Conservation (phyloP, 1,140 invertebrate genomes). For the Agrilus planipennis region DNA sequence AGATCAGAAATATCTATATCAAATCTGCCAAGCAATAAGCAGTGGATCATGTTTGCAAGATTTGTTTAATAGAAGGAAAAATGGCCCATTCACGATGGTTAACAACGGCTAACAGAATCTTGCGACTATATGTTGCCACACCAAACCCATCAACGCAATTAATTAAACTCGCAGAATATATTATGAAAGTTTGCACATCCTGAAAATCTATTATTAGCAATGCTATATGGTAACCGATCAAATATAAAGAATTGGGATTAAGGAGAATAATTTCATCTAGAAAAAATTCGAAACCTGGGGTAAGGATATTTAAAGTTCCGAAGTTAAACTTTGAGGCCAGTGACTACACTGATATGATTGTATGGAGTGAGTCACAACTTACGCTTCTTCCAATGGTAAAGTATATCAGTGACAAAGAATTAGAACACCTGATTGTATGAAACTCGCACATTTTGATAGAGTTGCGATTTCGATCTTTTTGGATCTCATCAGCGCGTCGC, state of each 20-base stretch:
- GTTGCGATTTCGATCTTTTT: no score
- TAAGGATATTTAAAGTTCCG: constrained; percentile 10
- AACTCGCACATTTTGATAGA: no score
- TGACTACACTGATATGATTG: constrained; percentile 4
- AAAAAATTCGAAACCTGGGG: constrained; percentile 1
- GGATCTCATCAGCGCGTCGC: no score
- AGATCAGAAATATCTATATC: constrained; percentile 6
- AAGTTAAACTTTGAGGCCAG: constrained; percentile 13
- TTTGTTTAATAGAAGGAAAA: constrained; percentile 7
- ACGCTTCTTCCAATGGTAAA: neutral
- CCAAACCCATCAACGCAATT: neutral
- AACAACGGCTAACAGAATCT: constrained; percentile 1
- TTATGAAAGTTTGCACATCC: constrained; percentile 16
- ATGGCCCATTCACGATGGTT: constrained; percentile 1
- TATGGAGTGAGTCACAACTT: neutral
- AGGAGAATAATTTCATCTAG: constrained; percentile 11
- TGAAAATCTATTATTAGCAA: constrained; percentile 21
- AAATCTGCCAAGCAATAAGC: constrained; percentile 6
- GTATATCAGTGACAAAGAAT: neutral
- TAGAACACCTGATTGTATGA: no score
- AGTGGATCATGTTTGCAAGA: constrained; percentile 7
- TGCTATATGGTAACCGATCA: constrained; percentile 16
- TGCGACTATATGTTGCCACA: neutral
- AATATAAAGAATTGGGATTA: constrained; percentile 13
- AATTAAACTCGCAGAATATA: neutral